A percentile compares a stretch with the other conserved stretches of the same genome.
phyloP scores from a whole-genome alignment of 2,797 vertebrate genomes.

The Paratrypauchen microcephalus region DNA sequence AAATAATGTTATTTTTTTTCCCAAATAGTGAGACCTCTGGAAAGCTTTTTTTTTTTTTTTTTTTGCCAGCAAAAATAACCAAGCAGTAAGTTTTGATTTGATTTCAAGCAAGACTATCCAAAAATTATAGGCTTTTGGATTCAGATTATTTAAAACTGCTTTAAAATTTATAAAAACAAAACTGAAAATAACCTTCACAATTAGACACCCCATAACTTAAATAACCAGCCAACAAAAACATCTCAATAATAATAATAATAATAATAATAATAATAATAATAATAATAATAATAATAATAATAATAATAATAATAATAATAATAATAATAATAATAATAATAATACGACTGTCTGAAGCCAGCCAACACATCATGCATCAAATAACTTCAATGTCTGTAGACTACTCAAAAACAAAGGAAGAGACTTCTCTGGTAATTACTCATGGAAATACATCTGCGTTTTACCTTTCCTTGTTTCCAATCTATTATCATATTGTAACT shows the following conservation, averaged over 20 bases:
- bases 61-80: neutral
- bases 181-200: neutral
- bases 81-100: neutral
- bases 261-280: neutral
- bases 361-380: neutral
- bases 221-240: neutral
- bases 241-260: neutral
- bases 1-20: slow-evolving; percentile 24
- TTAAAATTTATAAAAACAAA: neutral
- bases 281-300: neutral
- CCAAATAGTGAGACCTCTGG: slow-evolving; percentile 5
- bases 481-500: neutral
- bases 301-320: too few relatives aligned
- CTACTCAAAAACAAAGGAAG: neutral
- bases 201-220: neutral
- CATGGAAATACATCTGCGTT: too few relatives aligned
- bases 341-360: neutral
- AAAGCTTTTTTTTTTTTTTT: too few relatives aligned
- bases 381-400: neutral
- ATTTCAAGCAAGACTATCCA: neutral
- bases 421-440: neutral
- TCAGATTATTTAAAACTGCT: neutral
- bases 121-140: neutral
- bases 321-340: neutral
- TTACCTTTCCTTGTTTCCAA: neutral